Evolutionary conservation across 2,888 invertebrate species (phyloP), one percentile per base, ranked within the genome.

Genomic region (Acrocyrtus sp.): DNA sequence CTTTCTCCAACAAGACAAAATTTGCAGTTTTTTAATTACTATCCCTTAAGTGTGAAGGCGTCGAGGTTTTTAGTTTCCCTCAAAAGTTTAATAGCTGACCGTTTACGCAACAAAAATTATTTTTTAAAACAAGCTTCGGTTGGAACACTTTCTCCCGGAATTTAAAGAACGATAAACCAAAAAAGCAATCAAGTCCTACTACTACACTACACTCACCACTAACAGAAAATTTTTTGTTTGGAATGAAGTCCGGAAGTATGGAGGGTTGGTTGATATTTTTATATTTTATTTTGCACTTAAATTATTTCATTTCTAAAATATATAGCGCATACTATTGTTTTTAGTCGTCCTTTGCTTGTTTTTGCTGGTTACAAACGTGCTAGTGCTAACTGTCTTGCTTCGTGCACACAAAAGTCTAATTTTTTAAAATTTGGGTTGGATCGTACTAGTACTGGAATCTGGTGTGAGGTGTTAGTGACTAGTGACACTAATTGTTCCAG

Each of bases 191-290:
- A n/a, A n/a, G n/a, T n/a, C n/a, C n/a, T n/a, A n/a, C n/a, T n/a
- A n/a, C n/a, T n/a, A n/a, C n/a, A n/a, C 66, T 56, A 48, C 50
- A 45, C 53, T 68, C 27, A 68, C 6, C 45, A 60, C 34, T 69
- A 62, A 62, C 60, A 45, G 62, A n/a, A n/a, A 69, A 50, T 61
- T 69, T 51, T 54, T 69, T 56, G 69, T 62, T 69, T 62, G 63
- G 72, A 62, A 76, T 76, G 75, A 76, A 76, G 61, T 76, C 75
- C 72, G 72, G 75, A 68, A 67, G 72, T 76, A 76, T 73, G 60
- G 75, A 76, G 68, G 75, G 75, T 76, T 76, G 68, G 75, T 76
- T 58, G 45, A 54, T 57, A 15, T 43, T 53, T 53, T 54, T 69
- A 45, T 61, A 45, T 61, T 67, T 57, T 29, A 47, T 68, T 72